Evolutionary conservation across 1,140 invertebrate genomes (phyloP), one percentile per base, ranked within the genome.

Genomic region (Penaeus indicus): DNA sequence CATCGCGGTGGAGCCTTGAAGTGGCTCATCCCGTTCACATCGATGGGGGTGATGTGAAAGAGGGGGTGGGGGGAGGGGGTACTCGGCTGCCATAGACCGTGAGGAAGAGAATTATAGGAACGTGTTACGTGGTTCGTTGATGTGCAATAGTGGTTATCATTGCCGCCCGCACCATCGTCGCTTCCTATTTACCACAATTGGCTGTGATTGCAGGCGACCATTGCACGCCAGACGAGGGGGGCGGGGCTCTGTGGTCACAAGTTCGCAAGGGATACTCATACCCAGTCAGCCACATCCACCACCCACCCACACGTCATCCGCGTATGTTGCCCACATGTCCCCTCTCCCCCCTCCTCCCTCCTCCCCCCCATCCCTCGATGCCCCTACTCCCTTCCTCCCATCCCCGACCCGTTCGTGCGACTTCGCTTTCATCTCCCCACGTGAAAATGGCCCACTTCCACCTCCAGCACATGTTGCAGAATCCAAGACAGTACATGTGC

Each of bases 101-200:
- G 11, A 84, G 82, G 61, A 63, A 32, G 19, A 38, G 32, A 63
- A 19, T 38, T 60, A n/a, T n/a, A 42, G 67, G 63, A 72, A 75
- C 27, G 63, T 82, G 78, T 72, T 82, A 87, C 62, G 54, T 64
- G n/a, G 86, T 78, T 72, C 47, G 47, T 81, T 86, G 25, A 75
- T 60, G 67, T 22, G 38, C 38, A 22, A 61, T 32, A 19, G 75
- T 64, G 86, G n/a, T 81, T 84, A 88, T 78, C 80, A 84, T 81
- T 67, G 81, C 81, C 54, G 86, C 86, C 80, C 80, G 80, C 86
- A 88, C 86, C 67, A 25, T 75, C 81, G 54, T 69, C 64, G 80
- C 86, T 88, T 88, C 86, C 86, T 88, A 88, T 88, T 88, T 88
- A 88, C 86, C 60, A 67, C 81, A 88, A 88, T 88, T 88, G 86